A percentile compares a stretch with the other conserved stretches of the same genome.
These are phyloP conservation scores for Philhelius pedissequus DNA, from an alignment of 2,888 invertebrate genomes.

Conservation along the genomic window DNA sequence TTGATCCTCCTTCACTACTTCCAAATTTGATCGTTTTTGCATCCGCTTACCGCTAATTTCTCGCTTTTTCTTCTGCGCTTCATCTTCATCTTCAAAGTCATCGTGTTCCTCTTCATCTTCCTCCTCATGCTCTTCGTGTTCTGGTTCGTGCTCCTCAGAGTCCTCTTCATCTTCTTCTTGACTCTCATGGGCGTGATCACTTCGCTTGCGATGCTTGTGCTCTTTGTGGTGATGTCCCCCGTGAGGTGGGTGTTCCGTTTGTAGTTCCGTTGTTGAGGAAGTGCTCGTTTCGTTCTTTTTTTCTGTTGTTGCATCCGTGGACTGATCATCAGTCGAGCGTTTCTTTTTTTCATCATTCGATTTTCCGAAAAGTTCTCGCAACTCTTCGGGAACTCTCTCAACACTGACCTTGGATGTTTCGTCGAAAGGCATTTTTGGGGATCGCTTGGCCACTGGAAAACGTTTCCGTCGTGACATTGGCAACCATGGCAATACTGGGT, in stretches of 20 bases:
- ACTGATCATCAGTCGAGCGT: constrained; percentile 76
- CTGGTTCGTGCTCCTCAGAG: constrained; percentile 75
- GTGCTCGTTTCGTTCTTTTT: constrained; percentile 53
- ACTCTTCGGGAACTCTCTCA: constrained; percentile 85
- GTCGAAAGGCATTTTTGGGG: constrained; percentile 78
- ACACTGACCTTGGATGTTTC: constrained; percentile 80
- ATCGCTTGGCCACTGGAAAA: constrained; percentile 85
- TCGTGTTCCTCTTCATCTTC: constrained; percentile 71
- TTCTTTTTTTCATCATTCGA: constrained; percentile 81
- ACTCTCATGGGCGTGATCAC: constrained; percentile 72
- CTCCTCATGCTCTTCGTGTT: constrained; percentile 75
- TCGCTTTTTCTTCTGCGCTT: constrained; percentile 79
- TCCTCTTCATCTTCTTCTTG: constrained; percentile 73
- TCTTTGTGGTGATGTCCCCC: constrained; percentile 69
- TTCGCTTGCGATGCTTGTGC: constrained; percentile 75
- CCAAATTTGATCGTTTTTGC: constrained; percentile 69
- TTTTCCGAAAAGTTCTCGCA: constrained; percentile 84
- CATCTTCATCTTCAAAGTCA: constrained; percentile 76
- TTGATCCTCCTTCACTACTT: constrained; percentile 72
- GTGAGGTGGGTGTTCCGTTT: constrained; percentile 76
- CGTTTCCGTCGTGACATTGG: constrained; percentile 80
- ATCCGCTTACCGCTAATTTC: constrained; percentile 69
- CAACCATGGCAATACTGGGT: constrained; percentile 78
- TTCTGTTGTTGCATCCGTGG: constrained; percentile 35
- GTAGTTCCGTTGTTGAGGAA: constrained; percentile 70